Evolutionary conservation across 1,140 invertebrate species (phyloP), one percentile per base, ranked within the genome.

Genomic region (Drosophila sulfurigaster): DNA sequence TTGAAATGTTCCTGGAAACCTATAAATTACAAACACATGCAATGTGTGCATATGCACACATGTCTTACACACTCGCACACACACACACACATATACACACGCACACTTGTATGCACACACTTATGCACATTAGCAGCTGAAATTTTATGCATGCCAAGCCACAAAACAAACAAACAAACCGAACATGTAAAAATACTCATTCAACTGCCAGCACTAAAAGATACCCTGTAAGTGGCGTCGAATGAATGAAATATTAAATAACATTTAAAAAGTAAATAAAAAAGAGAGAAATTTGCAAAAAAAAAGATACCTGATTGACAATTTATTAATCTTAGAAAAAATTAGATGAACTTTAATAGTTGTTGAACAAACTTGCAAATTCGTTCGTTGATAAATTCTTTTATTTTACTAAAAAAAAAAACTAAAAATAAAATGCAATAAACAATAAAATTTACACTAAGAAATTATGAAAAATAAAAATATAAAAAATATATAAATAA

Each of bases 1-100:
- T 85, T 85, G 82, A 85, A 85, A 85, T 87, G 82, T 82, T 87
- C 32, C 79, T 79, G 70, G 46, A 79, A 87, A 79, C 82, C 82
- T 87, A 86, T 87, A 87, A 85, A 85, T 72, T 87, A 82, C 75
- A 76, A 69, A 75, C 62, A 81, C 60, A 81, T 81, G 60, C 72
- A 66, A 59, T 41, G 20, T 67, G 57, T 58, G 66, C 60, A 68
- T 67, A 59, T 13, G 32, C 41, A 32, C n/a, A 45, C 38, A 38
- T 56, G 30, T 56, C 56, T 30, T 60, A 56, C 67, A 63, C 28
- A 30, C 52, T 13, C 2, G n/a, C 13, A 58, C 15, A 25, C 46
- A 15, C 16, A 35, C 13, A 54, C 43, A 56, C 63, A 65, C 46
- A 58, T 45, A 41, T 35, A 43, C 15, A 16, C 25, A 60, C 11